Conservation (phyloP, 2,888 invertebrate species). For the Drosophila meridiana region DNA sequence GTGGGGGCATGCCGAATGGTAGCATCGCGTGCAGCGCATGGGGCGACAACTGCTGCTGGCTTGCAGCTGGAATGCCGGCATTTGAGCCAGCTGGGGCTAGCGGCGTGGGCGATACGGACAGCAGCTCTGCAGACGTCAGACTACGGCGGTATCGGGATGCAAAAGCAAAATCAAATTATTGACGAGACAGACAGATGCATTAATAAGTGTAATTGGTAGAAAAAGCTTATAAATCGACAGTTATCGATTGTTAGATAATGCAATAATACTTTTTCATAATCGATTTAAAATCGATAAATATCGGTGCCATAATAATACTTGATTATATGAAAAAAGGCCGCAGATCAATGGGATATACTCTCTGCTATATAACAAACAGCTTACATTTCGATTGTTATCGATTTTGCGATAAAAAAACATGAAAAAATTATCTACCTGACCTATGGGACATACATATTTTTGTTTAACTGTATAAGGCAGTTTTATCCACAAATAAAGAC, state of each 20-base stretch:
- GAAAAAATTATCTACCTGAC: no score
- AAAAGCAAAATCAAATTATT: not conserved
- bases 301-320: no score
- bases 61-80: not conserved
- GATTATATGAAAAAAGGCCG: no score
- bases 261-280: not conserved
- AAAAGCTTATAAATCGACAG: not conserved
- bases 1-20: constrained; percentile 32
- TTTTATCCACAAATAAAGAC: no score
- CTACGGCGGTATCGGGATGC: constrained; percentile 15
- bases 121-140: constrained; percentile 39
- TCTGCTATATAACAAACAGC: no score
- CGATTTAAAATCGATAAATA: no score
- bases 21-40: constrained; percentile 36
- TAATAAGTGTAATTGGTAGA: not conserved
- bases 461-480: no score
- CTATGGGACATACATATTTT: no score
- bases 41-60: constrained; percentile 56
- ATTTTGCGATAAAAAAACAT: no score
- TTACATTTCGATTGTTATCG: no score
- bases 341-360: no score
- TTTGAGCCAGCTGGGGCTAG: constrained; percentile 1
- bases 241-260: not conserved
- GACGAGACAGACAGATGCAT: not conserved
- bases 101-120: constrained; percentile 46